A percentile compares a stretch with the other conserved stretches of the same genome.
Conservation (phyloP, 2,888 invertebrate genomes). For the Drosophila merina region DNA sequence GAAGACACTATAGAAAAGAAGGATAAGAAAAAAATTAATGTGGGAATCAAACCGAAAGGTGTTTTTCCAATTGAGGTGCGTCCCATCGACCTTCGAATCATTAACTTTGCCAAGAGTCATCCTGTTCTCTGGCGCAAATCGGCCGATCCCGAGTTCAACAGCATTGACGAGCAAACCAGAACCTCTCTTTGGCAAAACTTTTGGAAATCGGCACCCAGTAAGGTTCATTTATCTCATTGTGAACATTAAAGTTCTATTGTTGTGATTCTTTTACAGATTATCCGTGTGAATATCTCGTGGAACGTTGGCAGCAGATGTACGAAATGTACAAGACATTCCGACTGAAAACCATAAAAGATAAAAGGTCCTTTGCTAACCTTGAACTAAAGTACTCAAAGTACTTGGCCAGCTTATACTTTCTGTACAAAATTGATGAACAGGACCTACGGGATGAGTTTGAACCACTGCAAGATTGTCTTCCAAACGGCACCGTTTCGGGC, state of each 20-base stretch:
- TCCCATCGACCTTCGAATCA: slow-evolving; percentile 74
- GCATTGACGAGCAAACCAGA: slow-evolving; percentile 78
- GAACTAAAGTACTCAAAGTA: slow-evolving; percentile 81
- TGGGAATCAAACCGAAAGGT: neutral
- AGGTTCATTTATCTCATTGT: slow-evolving; percentile 7
- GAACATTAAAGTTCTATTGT: too few relatives aligned
- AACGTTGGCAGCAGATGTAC: slow-evolving; percentile 81
- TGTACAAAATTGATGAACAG: slow-evolving; percentile 80
- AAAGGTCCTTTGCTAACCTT: slow-evolving; percentile 67
- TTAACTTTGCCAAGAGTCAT: slow-evolving; percentile 81
- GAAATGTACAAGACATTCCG: slow-evolving; percentile 82
- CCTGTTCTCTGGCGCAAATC: slow-evolving; percentile 81
- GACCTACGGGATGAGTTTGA: slow-evolving; percentile 77
- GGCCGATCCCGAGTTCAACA: slow-evolving; percentile 71
- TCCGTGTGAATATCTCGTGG: slow-evolving; percentile 73
- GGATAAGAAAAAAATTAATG: slow-evolving; percentile 16
- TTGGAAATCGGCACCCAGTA: slow-evolving; percentile 74
- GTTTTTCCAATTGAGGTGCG: slow-evolving; percentile 74
- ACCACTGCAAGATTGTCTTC: slow-evolving; percentile 69
- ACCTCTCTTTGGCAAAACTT: slow-evolving; percentile 77
- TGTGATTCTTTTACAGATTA: slow-evolving; percentile 47
- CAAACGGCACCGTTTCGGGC: slow-evolving; percentile 12
- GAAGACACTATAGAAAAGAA: slow-evolving; percentile 66
- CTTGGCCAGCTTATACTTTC: slow-evolving; percentile 78
- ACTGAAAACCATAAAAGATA: slow-evolving; percentile 77